Conservation (phyloP, 1,140 invertebrate genomes). For the Globodera rostochiensis region DNA sequence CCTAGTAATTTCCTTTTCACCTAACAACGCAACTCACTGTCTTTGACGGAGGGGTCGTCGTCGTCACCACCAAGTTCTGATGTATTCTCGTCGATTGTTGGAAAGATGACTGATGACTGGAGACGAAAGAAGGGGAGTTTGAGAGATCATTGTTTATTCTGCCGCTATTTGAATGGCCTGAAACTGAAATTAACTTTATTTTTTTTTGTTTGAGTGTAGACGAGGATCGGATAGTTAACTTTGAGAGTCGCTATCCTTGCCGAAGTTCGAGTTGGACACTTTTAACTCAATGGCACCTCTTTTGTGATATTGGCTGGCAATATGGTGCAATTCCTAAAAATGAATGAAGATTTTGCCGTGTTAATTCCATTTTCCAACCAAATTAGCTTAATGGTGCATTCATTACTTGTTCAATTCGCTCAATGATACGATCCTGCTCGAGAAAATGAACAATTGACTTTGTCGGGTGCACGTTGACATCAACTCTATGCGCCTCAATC, state of each 20-base stretch:
- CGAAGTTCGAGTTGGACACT: slow-evolving; percentile 13
- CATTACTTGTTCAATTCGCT: slow-evolving; percentile 52
- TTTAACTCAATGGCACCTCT: slow-evolving; percentile 33
- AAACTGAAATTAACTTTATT: background rate
- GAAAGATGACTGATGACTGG: background rate
- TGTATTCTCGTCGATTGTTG: background rate
- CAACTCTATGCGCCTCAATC: slow-evolving; percentile 50
- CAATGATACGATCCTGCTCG: slow-evolving; percentile 54
- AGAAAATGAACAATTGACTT: slow-evolving; percentile 52
- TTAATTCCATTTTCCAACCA: background rate
- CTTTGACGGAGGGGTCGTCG: background rate
- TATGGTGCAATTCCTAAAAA: slow-evolving; percentile 28
- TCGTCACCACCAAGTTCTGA: background rate
- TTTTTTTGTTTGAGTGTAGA: background rate
- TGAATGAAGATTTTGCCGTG: slow-evolving; percentile 10
- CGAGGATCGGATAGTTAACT: background rate
- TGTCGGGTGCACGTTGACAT: slow-evolving; percentile 60
- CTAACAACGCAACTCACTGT: background rate
- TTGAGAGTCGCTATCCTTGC: background rate
- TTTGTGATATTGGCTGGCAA: slow-evolving; percentile 28
- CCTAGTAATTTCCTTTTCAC: no score
- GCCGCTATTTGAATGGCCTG: background rate
- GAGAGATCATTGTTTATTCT: no score
- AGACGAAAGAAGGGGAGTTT: background rate
- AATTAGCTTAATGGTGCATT: background rate